Percentiles rank a stretch among this genome's conserved stretches.
phyloP scores from a whole-genome alignment of 2,113 vertebrate species.

The Origma solitaria region DNA sequence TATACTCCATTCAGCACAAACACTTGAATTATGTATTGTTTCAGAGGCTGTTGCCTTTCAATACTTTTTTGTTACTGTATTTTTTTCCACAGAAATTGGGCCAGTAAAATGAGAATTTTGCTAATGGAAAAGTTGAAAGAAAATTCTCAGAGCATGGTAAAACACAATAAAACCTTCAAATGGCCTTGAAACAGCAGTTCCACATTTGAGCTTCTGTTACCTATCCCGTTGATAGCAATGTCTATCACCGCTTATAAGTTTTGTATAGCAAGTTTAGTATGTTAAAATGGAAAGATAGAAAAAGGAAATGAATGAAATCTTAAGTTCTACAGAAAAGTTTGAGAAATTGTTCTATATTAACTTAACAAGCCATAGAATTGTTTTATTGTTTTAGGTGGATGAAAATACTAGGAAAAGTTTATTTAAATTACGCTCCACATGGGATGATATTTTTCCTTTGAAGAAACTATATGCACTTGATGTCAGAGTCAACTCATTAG shows the following conservation, averaged over 20 bases:
- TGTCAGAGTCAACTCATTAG: constrained; percentile 90
- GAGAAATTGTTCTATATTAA: constrained; percentile 74
- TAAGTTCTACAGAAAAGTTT: constrained; percentile 45
- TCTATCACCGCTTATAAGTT: background rate
- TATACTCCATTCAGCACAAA: background rate
- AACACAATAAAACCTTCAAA: background rate
- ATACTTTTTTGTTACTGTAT: constrained; percentile 34
- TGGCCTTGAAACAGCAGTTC: constrained; percentile 17
- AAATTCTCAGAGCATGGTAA: constrained; percentile 43
- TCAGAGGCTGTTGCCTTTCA: constrained; percentile 26
- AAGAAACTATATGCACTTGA: constrained; percentile 97
- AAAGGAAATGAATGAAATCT: background rate
- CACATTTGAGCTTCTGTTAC: background rate
- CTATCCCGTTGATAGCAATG: background rate
- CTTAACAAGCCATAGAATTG: constrained; percentile 83
- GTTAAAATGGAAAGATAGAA: background rate
- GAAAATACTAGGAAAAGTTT: constrained; percentile 99
- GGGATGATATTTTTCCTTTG: constrained; percentile 97
- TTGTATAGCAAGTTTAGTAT: background rate
- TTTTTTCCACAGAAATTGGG: constrained; percentile 50
- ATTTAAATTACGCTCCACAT: constrained; percentile 98
- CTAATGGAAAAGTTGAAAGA: constrained; percentile 56
- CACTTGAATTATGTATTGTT: background rate
- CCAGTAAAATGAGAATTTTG: constrained; percentile 55
- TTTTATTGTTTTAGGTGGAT: constrained; percentile 96